Evolutionary conservation across 2,888 invertebrate genomes (phyloP).

Genomic region (Eilema caniola): DNA sequence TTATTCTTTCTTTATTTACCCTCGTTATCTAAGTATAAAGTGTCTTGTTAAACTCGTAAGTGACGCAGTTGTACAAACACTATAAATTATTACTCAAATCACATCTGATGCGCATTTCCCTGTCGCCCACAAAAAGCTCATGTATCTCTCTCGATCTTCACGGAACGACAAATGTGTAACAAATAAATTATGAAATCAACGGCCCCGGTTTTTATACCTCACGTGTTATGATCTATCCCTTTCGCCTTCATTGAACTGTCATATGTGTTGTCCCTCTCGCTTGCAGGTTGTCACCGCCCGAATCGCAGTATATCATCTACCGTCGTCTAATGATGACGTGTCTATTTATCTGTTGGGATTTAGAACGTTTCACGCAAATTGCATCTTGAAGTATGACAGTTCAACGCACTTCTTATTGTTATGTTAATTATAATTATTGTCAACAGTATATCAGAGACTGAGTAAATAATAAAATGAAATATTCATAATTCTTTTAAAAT

Average conservation of each 20-base stretch:
- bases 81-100: slow-evolving; percentile 86
- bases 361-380: slow-evolving; percentile 72
- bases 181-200: slow-evolving; percentile 87
- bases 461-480: slow-evolving; percentile 51
- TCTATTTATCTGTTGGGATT: slow-evolving; percentile 76
- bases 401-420: slow-evolving; percentile 67
- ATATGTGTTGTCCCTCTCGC: slow-evolving; percentile 63
- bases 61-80: slow-evolving; percentile 79
- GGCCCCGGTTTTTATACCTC: slow-evolving; percentile 80
- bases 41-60: slow-evolving; percentile 75
- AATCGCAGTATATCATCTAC: slow-evolving; percentile 79
- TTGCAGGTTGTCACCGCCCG: slow-evolving; percentile 70
- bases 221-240: slow-evolving; percentile 64
- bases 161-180: slow-evolving; percentile 87
- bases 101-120: slow-evolving; percentile 84
- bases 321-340: slow-evolving; percentile 79
- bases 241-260: slow-evolving; percentile 53
- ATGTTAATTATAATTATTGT: slow-evolving; percentile 59
- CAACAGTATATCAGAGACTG: slow-evolving; percentile 45
- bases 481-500: slow-evolving; percentile 50
- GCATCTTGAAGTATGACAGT: slow-evolving; percentile 72
- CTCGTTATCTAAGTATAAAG: slow-evolving; percentile 52
- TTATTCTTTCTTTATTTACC: slow-evolving; percentile 56
- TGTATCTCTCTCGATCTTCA: slow-evolving; percentile 85
- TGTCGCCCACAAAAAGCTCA: slow-evolving; percentile 82